phyloP scores from a whole-genome alignment of 2,113 vertebrate genomes.

The Silurus asotus region DNA sequence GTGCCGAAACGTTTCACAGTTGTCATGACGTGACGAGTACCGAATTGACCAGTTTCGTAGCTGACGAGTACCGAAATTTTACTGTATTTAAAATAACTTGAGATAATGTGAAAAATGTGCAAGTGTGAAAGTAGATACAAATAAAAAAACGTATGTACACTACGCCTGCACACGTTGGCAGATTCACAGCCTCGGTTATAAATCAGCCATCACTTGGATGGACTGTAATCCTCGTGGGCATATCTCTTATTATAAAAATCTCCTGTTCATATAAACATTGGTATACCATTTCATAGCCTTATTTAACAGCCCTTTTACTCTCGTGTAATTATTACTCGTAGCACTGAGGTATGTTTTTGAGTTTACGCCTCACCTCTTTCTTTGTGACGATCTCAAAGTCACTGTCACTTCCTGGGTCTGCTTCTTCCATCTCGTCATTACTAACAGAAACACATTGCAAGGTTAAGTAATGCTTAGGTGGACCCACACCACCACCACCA shows the following conservation, averaged over 20 bases:
- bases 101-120: neutral
- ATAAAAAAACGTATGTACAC: neutral
- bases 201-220: neutral
- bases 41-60: too few relatives aligned
- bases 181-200: neutral
- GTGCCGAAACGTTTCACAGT: too few relatives aligned
- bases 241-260: neutral
- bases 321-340: neutral
- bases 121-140: neutral
- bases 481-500: neutral
- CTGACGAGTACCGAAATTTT: too few relatives aligned
- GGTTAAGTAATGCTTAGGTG: neutral
- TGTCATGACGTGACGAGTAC: too few relatives aligned
- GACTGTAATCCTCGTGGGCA: neutral
- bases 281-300: neutral
- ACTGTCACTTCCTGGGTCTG: slow-evolving; percentile 78
- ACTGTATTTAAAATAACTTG: neutral
- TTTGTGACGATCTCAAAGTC: slow-evolving; percentile 83
- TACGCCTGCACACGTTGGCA: neutral
- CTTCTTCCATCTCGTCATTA: slow-evolving; percentile 84
- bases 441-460: slow-evolving; percentile 49
- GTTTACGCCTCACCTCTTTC: slow-evolving; percentile 77
- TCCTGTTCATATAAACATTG: neutral
- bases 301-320: neutral
- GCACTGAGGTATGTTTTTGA: neutral